These are phyloP conservation scores for Apodemia mormo DNA, from an alignment of 2,888 invertebrate species.

Conservation along the genomic window DNA sequence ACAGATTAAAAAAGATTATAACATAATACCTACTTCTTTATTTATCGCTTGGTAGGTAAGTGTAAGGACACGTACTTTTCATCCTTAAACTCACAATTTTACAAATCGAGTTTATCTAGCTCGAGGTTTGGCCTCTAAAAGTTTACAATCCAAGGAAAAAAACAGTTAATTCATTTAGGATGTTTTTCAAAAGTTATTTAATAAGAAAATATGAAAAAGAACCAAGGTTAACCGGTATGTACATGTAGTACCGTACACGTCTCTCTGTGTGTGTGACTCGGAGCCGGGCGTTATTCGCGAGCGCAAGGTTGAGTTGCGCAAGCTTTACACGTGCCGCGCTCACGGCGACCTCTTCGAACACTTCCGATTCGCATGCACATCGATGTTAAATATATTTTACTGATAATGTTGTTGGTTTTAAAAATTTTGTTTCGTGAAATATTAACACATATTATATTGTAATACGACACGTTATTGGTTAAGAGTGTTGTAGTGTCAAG, in stretches of 20 bases:
- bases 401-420: neutral
- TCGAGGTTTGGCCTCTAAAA: no score
- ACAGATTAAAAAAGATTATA: no score
- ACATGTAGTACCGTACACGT: neutral
- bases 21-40: no score
- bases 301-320: conserved; percentile 76
- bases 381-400: conserved; percentile 36
- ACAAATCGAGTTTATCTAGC: no score
- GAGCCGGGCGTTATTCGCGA: conserved; percentile 49
- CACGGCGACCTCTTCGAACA: conserved; percentile 67
- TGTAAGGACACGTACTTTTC: no score
- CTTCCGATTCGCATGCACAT: conserved; percentile 78
- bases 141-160: neutral
- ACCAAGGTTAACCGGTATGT: conserved; percentile 11
- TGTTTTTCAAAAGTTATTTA: conserved; percentile 7
- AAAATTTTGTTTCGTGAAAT: neutral
- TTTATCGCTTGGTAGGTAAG: no score
- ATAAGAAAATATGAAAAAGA: conserved; percentile 16
- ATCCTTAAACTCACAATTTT: no score
- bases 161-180: neutral
- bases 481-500: no score
- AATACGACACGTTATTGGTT: no score
- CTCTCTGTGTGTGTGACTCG: conserved; percentile 12
- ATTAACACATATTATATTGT: no score
- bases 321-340: conserved; percentile 67